Conservation (phyloP, 2,888 invertebrate genomes). For the Sympetrum striolatum region DNA sequence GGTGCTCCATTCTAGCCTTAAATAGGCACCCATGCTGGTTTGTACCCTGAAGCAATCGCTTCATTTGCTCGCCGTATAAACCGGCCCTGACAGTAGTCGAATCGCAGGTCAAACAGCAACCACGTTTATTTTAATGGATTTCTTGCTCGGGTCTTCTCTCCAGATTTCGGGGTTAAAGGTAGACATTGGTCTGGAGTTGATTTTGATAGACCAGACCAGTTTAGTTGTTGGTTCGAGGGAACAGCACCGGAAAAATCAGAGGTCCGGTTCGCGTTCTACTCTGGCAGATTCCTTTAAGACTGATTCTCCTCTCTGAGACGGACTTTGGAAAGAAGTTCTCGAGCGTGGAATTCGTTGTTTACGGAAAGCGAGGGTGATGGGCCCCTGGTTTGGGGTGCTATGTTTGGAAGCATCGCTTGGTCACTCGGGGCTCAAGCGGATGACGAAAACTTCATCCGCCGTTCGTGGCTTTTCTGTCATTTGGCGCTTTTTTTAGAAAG, state of each 20-base stretch:
- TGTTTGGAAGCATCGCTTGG: background rate
- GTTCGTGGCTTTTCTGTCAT: background rate
- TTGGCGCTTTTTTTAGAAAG: background rate
- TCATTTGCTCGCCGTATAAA: background rate
- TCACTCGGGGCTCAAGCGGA: background rate
- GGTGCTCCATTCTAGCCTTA: background rate
- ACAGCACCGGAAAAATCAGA: conserved; percentile 26
- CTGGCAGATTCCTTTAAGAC: background rate
- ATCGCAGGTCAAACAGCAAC: too few relatives aligned
- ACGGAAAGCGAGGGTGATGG: conserved; percentile 2
- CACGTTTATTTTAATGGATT: background rate
- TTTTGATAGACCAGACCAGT: conserved; percentile 13
- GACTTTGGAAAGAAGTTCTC: conserved; percentile 21
- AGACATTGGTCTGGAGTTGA: conserved; percentile 23
- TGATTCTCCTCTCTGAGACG: background rate
- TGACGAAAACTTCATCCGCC: background rate
- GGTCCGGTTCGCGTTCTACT: conserved; percentile 22
- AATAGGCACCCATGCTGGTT: background rate
- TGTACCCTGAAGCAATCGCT: background rate
- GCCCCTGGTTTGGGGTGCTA: background rate
- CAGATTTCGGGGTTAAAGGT: background rate
- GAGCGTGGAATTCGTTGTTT: conserved; percentile 15
- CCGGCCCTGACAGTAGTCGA: too few relatives aligned
- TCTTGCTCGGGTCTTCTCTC: background rate
- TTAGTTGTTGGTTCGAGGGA: too few relatives aligned